These are phyloP conservation scores for Phasia obesa DNA, from an alignment of 2,888 invertebrate species.

Conservation along the genomic window DNA sequence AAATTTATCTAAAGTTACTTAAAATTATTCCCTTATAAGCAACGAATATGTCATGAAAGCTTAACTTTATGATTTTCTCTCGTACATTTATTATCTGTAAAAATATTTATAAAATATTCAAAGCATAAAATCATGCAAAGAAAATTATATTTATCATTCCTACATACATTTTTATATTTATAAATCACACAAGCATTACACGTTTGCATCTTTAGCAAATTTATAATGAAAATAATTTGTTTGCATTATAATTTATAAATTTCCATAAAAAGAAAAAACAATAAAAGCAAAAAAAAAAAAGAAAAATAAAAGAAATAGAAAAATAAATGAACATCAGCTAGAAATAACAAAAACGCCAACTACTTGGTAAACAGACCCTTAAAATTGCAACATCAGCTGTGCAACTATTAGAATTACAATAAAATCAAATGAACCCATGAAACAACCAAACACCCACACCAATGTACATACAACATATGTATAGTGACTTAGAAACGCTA, in stretches of 20 bases:
- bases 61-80: no score
- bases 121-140: no score
- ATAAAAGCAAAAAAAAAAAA: background rate
- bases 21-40: no score
- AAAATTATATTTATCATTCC: background rate
- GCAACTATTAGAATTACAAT: constrained; percentile 23
- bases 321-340: constrained; percentile 49
- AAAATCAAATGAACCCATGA: background rate
- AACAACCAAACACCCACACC: no score
- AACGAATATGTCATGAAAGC: no score
- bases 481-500: no score
- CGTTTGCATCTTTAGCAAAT: background rate
- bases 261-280: constrained; percentile 30
- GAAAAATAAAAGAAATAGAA: constrained; percentile 7
- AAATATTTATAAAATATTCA: no score
- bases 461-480: background rate
- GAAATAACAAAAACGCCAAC: constrained; percentile 50
- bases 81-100: no score
- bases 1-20: no score
- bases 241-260: constrained; percentile 64
- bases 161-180: background rate
- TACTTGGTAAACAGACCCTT: constrained; percentile 49
- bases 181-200: background rate
- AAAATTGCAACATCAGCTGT: constrained; percentile 54
- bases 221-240: constrained; percentile 49